Evolutionary conservation across 2,113 vertebrate genomes (phyloP).

Genomic region (Silurus meridionalis): DNA sequence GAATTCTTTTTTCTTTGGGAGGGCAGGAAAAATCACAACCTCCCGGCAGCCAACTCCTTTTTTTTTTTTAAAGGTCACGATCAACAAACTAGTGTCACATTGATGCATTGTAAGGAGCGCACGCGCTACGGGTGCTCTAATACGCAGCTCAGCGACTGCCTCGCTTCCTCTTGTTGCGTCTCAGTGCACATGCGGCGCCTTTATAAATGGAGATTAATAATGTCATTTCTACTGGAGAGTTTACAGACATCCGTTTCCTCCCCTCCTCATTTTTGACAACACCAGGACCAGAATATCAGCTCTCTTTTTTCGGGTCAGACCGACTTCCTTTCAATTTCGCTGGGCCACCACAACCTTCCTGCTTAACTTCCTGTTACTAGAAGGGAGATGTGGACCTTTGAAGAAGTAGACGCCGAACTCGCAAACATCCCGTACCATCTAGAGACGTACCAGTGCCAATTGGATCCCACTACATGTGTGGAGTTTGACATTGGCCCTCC

Average conservation of each 20-base stretch:
- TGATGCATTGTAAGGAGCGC: constrained; percentile 42
- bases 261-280: background rate
- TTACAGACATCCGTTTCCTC: constrained; percentile 14
- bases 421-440: too few species aligned
- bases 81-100: constrained; percentile 39
- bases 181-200: constrained; percentile 41
- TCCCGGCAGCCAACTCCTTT: constrained; percentile 34
- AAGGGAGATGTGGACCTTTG: background rate
- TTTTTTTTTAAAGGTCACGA: constrained; percentile 52
- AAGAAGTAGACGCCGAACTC: too few species aligned
- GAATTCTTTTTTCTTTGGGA: constrained; percentile 10
- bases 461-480: too few species aligned
- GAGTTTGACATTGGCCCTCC: too few species aligned
- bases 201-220: constrained; percentile 57
- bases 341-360: background rate
- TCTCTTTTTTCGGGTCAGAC: background rate
- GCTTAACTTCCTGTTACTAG: background rate
- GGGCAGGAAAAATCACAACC: constrained; percentile 43
- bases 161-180: constrained; percentile 33
- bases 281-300: background rate
- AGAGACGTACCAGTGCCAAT: too few species aligned
- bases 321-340: background rate
- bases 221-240: constrained; percentile 41
- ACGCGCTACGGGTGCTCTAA: constrained; percentile 16
- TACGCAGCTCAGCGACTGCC: constrained; percentile 34